These are phyloP conservation scores for Drosophila mulleri DNA, from an alignment of 2,888 invertebrate species.

Conservation along the genomic window DNA sequence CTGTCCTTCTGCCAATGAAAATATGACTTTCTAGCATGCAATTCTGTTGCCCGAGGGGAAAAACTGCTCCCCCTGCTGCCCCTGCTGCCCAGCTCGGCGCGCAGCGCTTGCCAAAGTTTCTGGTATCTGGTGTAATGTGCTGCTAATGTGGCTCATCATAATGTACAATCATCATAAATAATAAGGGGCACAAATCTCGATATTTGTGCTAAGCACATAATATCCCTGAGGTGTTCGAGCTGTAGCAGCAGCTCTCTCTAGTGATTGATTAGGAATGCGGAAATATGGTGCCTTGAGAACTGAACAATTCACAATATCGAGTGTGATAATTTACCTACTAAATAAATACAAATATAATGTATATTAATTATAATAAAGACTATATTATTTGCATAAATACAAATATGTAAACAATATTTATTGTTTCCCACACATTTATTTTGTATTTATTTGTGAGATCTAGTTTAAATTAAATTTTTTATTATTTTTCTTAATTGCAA, in stretches of 20 bases:
- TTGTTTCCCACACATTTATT: too few species aligned
- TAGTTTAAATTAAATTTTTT: too few species aligned
- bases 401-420: too few species aligned
- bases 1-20: slow-evolving; percentile 49
- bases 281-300: neutral
- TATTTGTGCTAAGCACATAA: slow-evolving; percentile 26
- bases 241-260: neutral
- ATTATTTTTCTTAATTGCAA: too few species aligned
- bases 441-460: too few species aligned
- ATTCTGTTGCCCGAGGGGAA: slow-evolving; percentile 33
- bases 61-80: neutral
- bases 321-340: too few species aligned
- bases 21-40: slow-evolving; percentile 71
- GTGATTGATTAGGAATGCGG: neutral
- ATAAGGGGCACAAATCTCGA: slow-evolving; percentile 49
- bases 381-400: too few species aligned
- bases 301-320: neutral
- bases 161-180: slow-evolving; percentile 78
- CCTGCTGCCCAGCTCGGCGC: slow-evolving; percentile 24
- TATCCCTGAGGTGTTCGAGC: slow-evolving; percentile 38
- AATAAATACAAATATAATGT: too few species aligned
- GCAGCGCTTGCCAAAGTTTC: slow-evolving; percentile 36
- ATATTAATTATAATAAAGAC: too few species aligned
- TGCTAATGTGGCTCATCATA: slow-evolving; percentile 72
- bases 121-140: slow-evolving; percentile 56